phyloP scores from a whole-genome alignment of 2,113 vertebrate species.

The Grammomys surdaster region DNA sequence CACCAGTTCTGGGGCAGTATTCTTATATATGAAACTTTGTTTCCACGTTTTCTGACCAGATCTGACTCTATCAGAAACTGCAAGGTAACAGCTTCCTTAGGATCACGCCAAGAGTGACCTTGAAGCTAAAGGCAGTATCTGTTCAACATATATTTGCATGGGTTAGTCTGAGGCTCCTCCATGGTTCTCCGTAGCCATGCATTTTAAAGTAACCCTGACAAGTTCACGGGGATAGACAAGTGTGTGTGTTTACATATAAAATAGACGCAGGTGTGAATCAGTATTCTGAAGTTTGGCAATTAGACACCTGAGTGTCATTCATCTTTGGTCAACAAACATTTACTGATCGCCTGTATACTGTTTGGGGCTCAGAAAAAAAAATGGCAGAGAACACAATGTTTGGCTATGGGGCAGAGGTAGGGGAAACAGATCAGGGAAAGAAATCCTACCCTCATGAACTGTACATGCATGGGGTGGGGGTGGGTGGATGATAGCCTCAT shows the following conservation, averaged over 20 bases:
- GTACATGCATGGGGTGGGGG: not conserved
- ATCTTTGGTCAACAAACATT: slow-evolving; percentile 21
- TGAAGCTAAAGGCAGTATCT: slow-evolving; percentile 20
- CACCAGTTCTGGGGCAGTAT: not conserved
- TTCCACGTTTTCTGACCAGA: not conserved
- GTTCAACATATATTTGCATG: not conserved
- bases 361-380: not conserved
- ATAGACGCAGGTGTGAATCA: not conserved
- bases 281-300: slow-evolving; percentile 20
- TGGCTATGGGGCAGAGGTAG: not conserved
- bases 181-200: not conserved
- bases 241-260: slow-evolving; percentile 40
- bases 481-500: not conserved
- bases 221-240: not conserved
- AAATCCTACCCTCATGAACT: not conserved
- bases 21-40: not conserved
- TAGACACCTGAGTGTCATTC: slow-evolving; percentile 18
- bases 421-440: not conserved
- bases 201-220: slow-evolving; percentile 42
- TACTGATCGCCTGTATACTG: not conserved
- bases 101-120: not conserved
- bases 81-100: slow-evolving; percentile 9
- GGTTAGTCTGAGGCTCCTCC: slow-evolving; percentile 26
- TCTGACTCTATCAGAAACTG: not conserved
- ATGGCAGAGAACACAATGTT: not conserved